These are phyloP conservation scores for Loripinus fragilis DNA, from an alignment of 2,888 invertebrate species.

Conservation along the genomic window DNA sequence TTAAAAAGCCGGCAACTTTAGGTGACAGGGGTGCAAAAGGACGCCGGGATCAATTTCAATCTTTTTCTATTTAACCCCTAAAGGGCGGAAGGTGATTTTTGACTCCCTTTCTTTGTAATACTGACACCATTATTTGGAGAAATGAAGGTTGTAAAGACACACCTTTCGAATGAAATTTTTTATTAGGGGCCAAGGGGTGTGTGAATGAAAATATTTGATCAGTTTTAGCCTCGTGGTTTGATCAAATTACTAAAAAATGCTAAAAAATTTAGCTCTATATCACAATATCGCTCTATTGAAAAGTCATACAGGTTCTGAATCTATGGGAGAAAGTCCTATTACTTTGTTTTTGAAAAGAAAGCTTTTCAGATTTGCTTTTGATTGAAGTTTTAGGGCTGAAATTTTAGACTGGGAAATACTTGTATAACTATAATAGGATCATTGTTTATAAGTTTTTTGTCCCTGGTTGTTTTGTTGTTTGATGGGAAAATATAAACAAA, in stretches of 20 bases:
- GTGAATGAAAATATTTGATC: neutral
- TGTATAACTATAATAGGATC: neutral
- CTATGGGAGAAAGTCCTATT: conserved; percentile 7
- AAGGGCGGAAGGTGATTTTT: conserved; percentile 12
- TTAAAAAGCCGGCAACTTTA: neutral
- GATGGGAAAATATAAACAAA: neutral
- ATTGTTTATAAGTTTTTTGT: conserved; percentile 1
- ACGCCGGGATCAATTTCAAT: neutral
- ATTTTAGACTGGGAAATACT: conserved; percentile 9
- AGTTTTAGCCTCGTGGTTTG: neutral
- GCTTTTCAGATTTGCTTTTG: neutral
- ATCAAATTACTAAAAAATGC: conserved; percentile 16
- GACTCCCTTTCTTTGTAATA: conserved; percentile 8
- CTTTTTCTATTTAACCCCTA: conserved; percentile 5
- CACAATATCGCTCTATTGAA: neutral
- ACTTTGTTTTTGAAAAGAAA: neutral
- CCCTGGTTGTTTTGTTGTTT: neutral
- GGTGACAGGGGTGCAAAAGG: neutral
- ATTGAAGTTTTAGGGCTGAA: neutral
- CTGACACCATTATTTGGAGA: conserved; percentile 11
- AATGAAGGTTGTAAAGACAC: neutral
- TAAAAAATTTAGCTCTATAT: neutral
- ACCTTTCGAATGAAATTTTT: conserved; percentile 11
- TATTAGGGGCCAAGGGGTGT: conserved; percentile 10
- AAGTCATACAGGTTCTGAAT: neutral